phyloP scores from a whole-genome alignment of 2,113 vertebrate genomes.

The Oncorhynchus masou region DNA sequence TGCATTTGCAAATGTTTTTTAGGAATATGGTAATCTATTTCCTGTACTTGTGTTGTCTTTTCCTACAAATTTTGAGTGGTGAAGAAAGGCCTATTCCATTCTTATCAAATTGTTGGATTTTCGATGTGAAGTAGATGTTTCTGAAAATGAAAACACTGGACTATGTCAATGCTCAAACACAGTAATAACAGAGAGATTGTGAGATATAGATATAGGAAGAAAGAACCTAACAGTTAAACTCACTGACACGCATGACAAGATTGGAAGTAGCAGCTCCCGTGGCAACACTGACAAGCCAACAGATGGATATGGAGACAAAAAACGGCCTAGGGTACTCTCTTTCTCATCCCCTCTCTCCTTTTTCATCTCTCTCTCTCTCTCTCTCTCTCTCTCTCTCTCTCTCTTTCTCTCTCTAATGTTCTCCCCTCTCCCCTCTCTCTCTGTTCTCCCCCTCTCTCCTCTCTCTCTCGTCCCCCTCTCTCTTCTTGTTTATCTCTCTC shows the following conservation, averaged over 20 bases:
- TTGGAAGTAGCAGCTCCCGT: constrained; percentile 47
- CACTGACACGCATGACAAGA: constrained; percentile 53
- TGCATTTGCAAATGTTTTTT: constrained; percentile 18
- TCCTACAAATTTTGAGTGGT: no score
- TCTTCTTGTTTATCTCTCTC: no score
- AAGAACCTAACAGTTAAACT: constrained; percentile 33
- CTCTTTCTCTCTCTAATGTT: background rate
- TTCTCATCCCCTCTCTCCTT: constrained; percentile 14
- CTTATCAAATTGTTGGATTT: no score
- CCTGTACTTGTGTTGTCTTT: no score
- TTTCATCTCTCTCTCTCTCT: constrained; percentile 4
- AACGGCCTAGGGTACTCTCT: constrained; percentile 36
- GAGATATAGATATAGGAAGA: constrained; percentile 8
- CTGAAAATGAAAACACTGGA: no score
- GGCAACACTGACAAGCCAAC: constrained; percentile 55
- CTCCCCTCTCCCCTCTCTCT: no score
- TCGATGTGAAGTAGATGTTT: no score
- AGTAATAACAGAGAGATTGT: background rate
- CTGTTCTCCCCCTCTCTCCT: no score
- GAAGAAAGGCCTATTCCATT: no score
- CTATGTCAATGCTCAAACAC: no score
- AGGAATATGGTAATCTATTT: background rate
- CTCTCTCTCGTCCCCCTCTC: no score
- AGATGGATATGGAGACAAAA: constrained; percentile 57
- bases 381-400: background rate